Conservation (phyloP, 2,797 vertebrate species). For the Ciconia nigra region DNA sequence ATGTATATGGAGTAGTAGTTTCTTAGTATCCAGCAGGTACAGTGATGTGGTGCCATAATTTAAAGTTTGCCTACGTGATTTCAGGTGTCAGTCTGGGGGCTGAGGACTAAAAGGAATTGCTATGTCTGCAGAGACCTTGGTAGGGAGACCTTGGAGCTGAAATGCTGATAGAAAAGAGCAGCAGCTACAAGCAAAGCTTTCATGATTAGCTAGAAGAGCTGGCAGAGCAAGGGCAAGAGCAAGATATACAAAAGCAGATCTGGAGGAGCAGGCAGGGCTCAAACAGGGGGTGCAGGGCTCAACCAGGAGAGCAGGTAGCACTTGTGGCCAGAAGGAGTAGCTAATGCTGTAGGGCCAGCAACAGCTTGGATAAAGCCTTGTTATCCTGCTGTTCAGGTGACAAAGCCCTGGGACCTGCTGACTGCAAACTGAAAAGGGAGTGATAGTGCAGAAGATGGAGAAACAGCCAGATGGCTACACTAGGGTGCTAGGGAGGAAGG, state of each 20-base stretch:
- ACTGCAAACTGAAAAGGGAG: not conserved
- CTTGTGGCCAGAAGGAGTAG: not conserved
- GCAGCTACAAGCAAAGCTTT: not conserved
- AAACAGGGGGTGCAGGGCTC: not conserved
- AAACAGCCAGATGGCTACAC: not conserved
- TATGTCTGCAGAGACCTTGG: not conserved
- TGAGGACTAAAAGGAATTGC: not conserved
- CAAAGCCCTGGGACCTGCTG: not conserved
- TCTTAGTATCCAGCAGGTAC: not conserved
- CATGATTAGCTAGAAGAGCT: not conserved
- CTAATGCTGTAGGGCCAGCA: not conserved
- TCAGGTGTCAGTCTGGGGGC: not conserved
- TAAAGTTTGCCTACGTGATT: not conserved
- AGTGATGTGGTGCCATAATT: not conserved
- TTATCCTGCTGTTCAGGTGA: not conserved
- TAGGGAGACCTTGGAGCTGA: not conserved
- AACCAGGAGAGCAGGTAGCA: not conserved
- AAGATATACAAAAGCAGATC: not conserved
- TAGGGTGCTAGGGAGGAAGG: not conserved
- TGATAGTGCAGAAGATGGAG: not conserved
- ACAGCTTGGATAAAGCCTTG: not conserved
- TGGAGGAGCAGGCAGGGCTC: not conserved
- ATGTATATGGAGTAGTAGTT: not conserved
- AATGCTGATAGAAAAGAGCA: not conserved
- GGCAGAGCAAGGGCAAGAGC: not conserved